Conservation (phyloP, 2,113 vertebrate genomes). For the Barnardius zonarius region DNA sequence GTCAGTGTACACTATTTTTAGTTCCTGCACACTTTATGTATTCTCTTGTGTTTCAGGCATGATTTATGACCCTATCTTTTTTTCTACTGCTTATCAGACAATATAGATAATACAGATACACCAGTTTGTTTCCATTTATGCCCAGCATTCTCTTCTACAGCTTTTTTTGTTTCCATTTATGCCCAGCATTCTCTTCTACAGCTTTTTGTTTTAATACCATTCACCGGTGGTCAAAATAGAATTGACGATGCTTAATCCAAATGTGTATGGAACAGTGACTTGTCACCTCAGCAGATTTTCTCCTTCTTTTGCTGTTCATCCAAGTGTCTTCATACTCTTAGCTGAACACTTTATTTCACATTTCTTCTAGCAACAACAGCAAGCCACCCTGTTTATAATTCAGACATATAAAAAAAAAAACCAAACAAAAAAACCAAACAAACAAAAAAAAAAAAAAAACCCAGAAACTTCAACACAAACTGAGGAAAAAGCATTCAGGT, state of each 20-base stretch:
- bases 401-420: not conserved
- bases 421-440: not conserved
- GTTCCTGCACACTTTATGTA: not conserved
- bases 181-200: not conserved
- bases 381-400: not conserved
- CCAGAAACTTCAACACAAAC: not conserved
- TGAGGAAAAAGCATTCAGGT: not conserved
- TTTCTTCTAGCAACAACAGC: not conserved
- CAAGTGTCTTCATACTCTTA: not conserved
- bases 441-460: too few species aligned
- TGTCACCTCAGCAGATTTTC: not conserved
- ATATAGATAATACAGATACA: not conserved
- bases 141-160: not conserved
- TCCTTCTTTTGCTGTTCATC: not conserved
- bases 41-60: not conserved
- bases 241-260: not conserved
- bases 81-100: not conserved
- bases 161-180: not conserved
- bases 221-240: not conserved
- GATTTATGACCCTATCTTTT: not conserved
- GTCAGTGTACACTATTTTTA: not conserved
- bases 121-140: not conserved
- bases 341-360: not conserved
- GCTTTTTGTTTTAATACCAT: not conserved
- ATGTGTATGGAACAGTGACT: not conserved